Evolutionary conservation across 2,113 vertebrate species (phyloP), one percentile per base, ranked within the genome.

Genomic region (Alexandromys fortis): DNA sequence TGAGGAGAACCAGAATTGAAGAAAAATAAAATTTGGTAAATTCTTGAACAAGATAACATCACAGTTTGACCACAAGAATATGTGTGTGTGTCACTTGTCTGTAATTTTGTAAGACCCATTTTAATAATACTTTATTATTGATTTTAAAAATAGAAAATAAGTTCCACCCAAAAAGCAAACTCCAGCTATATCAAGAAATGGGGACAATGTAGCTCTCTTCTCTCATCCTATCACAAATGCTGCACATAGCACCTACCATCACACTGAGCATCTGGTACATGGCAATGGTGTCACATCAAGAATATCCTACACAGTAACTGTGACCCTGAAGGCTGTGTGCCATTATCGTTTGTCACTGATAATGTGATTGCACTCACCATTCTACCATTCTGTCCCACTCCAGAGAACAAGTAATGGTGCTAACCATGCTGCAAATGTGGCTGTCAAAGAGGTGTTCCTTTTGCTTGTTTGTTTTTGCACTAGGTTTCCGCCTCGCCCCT

Each of bases 81-180:
- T 47, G 38, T 8, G 47, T 79, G 78, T 33, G 45, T 75, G 14
- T 75, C 5, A 68, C 17, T 35, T 47, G 42, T 52, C 30, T 70
- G 12, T 83, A 78, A 86, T 72, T 93, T 30, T 75, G 14, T 26
- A 14, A 30, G 19, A 2, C 17, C 42, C 16, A 49, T 58, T 52
- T 81, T 81, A 72, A 87, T 55, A 65, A 0, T 45, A 30, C 16
- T 77, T 47, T 91, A 33, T 72, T 26, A n/a, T 73, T 95, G 42
- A 33, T 58, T 85, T 89, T 45, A 86, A 75, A 58, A 47, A 78
- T 89, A 26, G 47, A 89, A 96, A 94, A 86, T 35, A 85, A 22
- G 12, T 73, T 90, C 8, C 11, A 52, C 55, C 5, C 26, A 33
- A 89, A 94, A 72, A 76, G 14, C 17, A 82, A 83, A 38, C 26